A percentile compares a stretch with the other conserved stretches of the same genome.
Evolutionary conservation across 2,888 invertebrate genomes (phyloP).

Genomic region (Cactoblastis cactorum): DNA sequence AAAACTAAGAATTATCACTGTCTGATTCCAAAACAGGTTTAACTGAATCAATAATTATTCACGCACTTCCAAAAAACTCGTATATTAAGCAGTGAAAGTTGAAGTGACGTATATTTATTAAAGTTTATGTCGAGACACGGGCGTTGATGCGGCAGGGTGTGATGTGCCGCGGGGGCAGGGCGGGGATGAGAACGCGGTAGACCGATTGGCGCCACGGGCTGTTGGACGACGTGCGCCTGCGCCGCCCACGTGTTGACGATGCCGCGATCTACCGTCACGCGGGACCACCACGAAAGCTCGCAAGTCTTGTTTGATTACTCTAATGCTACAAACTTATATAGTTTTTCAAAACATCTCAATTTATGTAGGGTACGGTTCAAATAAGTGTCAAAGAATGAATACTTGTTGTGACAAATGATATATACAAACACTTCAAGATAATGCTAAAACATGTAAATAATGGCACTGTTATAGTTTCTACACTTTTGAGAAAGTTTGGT

Average conservation of each 20-base stretch:
- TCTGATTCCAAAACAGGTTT: slow-evolving; percentile 29
- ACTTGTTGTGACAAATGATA: too few species aligned
- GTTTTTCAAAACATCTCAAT: too few species aligned
- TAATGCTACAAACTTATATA: not conserved
- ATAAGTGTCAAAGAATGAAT: too few species aligned
- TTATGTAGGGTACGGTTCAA: not conserved
- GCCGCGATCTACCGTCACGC: slow-evolving; percentile 15
- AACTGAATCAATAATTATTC: slow-evolving; percentile 36
- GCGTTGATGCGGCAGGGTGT: slow-evolving; percentile 24
- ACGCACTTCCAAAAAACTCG: slow-evolving; percentile 42
- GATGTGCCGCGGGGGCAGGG: slow-evolving; percentile 24
- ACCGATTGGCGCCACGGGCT: slow-evolving; percentile 71
- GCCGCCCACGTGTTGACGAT: slow-evolving; percentile 34
- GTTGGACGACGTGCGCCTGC: slow-evolving; percentile 24
- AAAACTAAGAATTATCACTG: slow-evolving; percentile 1
- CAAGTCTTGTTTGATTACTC: not conserved
- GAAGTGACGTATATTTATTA: slow-evolving; percentile 54
- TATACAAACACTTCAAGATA: too few species aligned
- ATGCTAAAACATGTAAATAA: too few species aligned
- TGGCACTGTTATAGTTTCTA: too few species aligned
- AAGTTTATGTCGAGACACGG: slow-evolving; percentile 50
- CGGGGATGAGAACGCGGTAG: slow-evolving; percentile 59
- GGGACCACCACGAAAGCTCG: slow-evolving; percentile 14
- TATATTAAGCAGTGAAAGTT: slow-evolving; percentile 63
- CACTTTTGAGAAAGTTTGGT: too few species aligned